phyloP scores from a whole-genome alignment of 2,113 vertebrate species.

The Zeus faber region DNA sequence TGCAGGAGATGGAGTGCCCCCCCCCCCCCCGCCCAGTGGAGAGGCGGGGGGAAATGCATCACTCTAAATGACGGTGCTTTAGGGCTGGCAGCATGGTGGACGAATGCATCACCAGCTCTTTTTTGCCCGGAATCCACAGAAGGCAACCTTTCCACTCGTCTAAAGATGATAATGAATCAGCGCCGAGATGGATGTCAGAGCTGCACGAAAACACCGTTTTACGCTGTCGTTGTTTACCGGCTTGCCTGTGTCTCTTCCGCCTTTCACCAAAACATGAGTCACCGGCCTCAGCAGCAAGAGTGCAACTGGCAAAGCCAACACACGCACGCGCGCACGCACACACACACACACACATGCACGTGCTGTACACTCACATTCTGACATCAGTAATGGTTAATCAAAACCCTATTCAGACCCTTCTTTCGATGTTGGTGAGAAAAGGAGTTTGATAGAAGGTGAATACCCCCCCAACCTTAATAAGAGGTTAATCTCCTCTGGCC shows the following conservation, averaged over 20 bases:
- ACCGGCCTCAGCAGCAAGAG: too few species aligned
- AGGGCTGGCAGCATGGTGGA: conserved; percentile 47
- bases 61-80: conserved; percentile 64
- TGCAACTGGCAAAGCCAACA: too few species aligned
- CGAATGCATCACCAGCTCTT: conserved; percentile 49
- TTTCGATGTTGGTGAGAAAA: too few species aligned
- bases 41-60: conserved; percentile 54
- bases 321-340: background rate
- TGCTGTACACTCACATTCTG: conserved; percentile 13
- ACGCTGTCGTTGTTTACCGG: too few species aligned
- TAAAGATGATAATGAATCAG: conserved; percentile 61
- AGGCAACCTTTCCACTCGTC: conserved; percentile 45
- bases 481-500: too few species aligned
- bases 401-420: too few species aligned
- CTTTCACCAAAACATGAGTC: too few species aligned
- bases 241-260: too few species aligned
- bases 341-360: conserved; percentile 3
- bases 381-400: background rate
- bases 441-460: too few species aligned
- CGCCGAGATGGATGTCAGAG: conserved; percentile 38
- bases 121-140: conserved; percentile 37
- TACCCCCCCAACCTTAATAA: too few species aligned
- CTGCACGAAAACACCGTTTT: too few species aligned
- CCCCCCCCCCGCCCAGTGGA: conserved; percentile 41
- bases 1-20: conserved; percentile 48